These are phyloP conservation scores for Parnassius glacialis DNA, from an alignment of 2,888 invertebrate genomes.

Conservation along the genomic window DNA sequence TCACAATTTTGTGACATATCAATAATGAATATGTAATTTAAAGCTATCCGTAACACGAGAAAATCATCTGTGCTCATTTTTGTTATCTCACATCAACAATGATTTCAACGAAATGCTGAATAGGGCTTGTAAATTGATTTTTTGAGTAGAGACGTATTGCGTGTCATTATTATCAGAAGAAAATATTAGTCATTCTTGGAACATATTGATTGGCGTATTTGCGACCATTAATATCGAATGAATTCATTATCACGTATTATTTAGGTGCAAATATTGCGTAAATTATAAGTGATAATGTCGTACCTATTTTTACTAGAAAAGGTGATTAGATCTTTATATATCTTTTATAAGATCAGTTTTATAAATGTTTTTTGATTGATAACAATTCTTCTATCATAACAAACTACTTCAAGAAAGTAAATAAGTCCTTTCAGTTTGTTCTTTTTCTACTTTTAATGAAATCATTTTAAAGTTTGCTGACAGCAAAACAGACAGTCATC, in stretches of 20 bases:
- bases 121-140: background rate
- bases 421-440: too few species aligned
- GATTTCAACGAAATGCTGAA: conserved; percentile 10
- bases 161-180: conserved; percentile 15
- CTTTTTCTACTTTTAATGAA: too few species aligned
- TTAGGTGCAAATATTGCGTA: conserved; percentile 7
- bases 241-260: conserved; percentile 6
- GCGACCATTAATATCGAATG: conserved; percentile 2
- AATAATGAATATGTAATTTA: conserved; percentile 17
- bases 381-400: too few species aligned
- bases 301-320: too few species aligned
- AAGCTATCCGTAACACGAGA: conserved; percentile 8
- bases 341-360: too few species aligned
- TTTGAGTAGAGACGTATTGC: background rate
- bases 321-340: too few species aligned
- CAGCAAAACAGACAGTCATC: too few species aligned
- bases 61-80: conserved; percentile 3
- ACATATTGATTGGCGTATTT: background rate
- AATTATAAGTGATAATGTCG: too few species aligned
- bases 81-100: conserved; percentile 3
- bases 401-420: too few species aligned
- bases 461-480: too few species aligned
- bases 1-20: conserved; percentile 22
- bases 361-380: too few species aligned
- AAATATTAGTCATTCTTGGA: conserved; percentile 5